Conservation (phyloP, 2,888 invertebrate species). For the Sphecodes monilicornis region DNA sequence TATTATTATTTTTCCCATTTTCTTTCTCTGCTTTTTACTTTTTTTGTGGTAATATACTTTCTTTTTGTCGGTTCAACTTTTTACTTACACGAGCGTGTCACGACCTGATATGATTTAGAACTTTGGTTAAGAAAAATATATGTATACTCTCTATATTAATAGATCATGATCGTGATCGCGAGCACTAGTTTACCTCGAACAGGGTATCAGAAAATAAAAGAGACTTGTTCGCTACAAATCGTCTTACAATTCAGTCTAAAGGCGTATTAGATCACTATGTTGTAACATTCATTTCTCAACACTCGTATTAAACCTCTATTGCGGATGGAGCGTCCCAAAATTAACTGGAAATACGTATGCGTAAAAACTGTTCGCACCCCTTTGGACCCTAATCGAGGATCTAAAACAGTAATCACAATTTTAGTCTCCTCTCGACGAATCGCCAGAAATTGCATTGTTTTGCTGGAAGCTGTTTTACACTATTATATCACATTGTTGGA, state of each 20-base stretch:
- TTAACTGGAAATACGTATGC: conserved; percentile 19
- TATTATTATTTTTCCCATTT: conserved; percentile 28
- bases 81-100: conserved; percentile 47
- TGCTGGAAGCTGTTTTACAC: conserved; percentile 15
- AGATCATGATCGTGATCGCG: conserved; percentile 22
- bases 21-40: background rate
- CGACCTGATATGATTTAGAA: conserved; percentile 64
- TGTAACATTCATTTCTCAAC: conserved; percentile 35
- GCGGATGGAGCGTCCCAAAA: background rate
- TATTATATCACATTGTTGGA: conserved; percentile 22
- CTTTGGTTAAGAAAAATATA: conserved; percentile 78
- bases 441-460: background rate
- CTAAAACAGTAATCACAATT: background rate
- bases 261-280: conserved; percentile 37
- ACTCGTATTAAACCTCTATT: conserved; percentile 28
- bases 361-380: background rate
- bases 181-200: conserved; percentile 34
- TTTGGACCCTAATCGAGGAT: conserved; percentile 7
- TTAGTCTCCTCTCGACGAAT: background rate
- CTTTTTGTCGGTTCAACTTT: conserved; percentile 24
- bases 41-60: background rate
- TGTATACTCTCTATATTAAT: conserved; percentile 44
- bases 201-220: conserved; percentile 62
- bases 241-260: conserved; percentile 69
- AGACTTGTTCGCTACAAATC: conserved; percentile 50